phyloP scores from a whole-genome alignment of 2,888 invertebrate species.

The Leucophenga montana region DNA sequence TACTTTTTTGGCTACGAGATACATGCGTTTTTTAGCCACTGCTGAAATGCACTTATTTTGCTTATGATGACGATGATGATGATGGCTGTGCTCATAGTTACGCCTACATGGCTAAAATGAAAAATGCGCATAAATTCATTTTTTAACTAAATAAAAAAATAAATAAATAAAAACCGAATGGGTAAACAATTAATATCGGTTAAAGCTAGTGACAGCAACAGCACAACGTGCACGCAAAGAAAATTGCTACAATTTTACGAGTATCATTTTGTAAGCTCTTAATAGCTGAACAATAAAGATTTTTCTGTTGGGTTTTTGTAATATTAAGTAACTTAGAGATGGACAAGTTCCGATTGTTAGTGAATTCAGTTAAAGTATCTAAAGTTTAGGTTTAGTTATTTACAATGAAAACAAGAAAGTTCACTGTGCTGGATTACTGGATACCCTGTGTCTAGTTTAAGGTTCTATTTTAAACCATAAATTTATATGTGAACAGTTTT shows the following conservation, averaged over 20 bases:
- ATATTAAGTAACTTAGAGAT: neutral
- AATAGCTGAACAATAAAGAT: constrained; percentile 30
- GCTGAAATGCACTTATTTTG: constrained; percentile 46
- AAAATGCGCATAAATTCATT: constrained; percentile 46
- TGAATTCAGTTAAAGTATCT: too few species aligned
- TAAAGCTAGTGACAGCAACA: constrained; percentile 37
- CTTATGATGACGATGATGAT: constrained; percentile 24
- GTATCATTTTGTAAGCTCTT: constrained; percentile 41
- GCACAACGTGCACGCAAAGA: constrained; percentile 47
- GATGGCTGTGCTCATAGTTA: neutral
- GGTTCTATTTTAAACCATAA: too few species aligned
- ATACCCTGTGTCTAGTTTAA: too few species aligned
- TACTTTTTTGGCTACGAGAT: too few species aligned
- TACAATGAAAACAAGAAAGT: too few species aligned
- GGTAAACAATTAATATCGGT: constrained; percentile 13
- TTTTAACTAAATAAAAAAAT: neutral
- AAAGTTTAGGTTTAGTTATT: too few species aligned
- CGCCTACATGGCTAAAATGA: constrained; percentile 25
- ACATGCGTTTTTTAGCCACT: constrained; percentile 27
- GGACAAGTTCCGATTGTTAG: too few species aligned
- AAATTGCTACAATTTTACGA: constrained; percentile 58
- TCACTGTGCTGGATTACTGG: too few species aligned
- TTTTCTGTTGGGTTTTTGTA: constrained; percentile 2
- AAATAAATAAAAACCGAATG: constrained; percentile 23
- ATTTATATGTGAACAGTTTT: too few species aligned